Evolutionary conservation across 2,888 invertebrate genomes (phyloP).

Genomic region (Chironomus riparius): DNA sequence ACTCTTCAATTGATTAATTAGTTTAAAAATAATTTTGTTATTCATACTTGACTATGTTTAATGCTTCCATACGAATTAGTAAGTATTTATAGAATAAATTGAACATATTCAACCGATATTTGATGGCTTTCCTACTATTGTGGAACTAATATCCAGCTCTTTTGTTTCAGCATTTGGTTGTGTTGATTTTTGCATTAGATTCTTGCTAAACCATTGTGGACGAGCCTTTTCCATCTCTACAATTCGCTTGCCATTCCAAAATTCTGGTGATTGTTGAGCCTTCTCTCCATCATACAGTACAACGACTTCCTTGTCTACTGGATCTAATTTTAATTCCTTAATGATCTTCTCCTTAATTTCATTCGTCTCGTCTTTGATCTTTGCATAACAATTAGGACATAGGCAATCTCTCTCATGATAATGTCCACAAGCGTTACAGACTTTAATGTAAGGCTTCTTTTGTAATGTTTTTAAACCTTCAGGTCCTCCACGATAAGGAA

Average conservation of each 20-base stretch:
- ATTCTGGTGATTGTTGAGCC: slow-evolving; percentile 49
- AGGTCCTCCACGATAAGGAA: slow-evolving; percentile 40
- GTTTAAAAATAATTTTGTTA: neutral
- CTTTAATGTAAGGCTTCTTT: slow-evolving; percentile 63
- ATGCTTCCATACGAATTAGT: slow-evolving; percentile 8
- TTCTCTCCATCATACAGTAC: slow-evolving; percentile 79
- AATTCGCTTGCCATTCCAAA: slow-evolving; percentile 62
- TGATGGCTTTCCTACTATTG: slow-evolving; percentile 53
- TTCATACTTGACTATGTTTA: neutral
- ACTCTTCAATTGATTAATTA: neutral
- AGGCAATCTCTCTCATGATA: slow-evolving; percentile 67
- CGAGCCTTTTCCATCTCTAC: slow-evolving; percentile 78
- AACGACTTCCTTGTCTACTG: slow-evolving; percentile 75
- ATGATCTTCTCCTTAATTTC: slow-evolving; percentile 64
- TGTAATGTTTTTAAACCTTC: slow-evolving; percentile 59
- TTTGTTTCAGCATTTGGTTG: slow-evolving; percentile 59
- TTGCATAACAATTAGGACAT: slow-evolving; percentile 80
- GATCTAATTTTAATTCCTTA: slow-evolving; percentile 52
- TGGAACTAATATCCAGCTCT: slow-evolving; percentile 38
- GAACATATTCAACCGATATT: slow-evolving; percentile 51
- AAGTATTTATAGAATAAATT: neutral
- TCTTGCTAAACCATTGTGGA: slow-evolving; percentile 81
- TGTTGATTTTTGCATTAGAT: slow-evolving; percentile 70
- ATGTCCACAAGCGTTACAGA: slow-evolving; percentile 76
- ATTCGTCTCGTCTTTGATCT: slow-evolving; percentile 71